Conservation (phyloP, 2,797 vertebrate genomes). For the Neoniphon sammara region DNA sequence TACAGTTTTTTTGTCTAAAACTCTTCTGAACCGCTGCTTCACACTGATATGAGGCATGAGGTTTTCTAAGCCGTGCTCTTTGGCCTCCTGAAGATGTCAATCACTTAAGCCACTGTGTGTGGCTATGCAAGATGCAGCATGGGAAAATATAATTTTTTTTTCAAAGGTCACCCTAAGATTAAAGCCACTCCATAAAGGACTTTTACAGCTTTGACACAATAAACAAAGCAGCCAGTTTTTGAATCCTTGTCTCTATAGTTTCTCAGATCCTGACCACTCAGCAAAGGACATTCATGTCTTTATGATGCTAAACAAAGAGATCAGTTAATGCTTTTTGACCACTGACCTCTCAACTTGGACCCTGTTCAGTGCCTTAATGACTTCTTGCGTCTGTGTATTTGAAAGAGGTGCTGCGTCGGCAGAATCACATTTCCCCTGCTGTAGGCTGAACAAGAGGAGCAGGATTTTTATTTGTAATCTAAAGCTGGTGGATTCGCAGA, state of each 20-base stretch:
- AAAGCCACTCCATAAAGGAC: slow-evolving; percentile 20
- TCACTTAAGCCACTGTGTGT: slow-evolving; percentile 8
- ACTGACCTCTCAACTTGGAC: slow-evolving; percentile 53
- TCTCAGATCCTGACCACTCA: slow-evolving; percentile 41
- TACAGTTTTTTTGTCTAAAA: no score
- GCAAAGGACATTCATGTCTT: slow-evolving; percentile 47
- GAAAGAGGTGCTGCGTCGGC: slow-evolving; percentile 41
- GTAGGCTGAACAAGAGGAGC: slow-evolving; percentile 20
- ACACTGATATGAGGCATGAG: slow-evolving; percentile 2
- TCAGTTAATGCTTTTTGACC: slow-evolving; percentile 55
- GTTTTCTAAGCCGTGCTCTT: slow-evolving; percentile 22
- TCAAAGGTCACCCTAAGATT: slow-evolving; percentile 35
- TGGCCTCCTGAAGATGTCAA: slow-evolving; percentile 14
- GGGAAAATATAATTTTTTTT: neutral
- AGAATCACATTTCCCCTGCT: slow-evolving; percentile 38
- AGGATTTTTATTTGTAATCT: slow-evolving; percentile 38
- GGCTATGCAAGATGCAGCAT: neutral
- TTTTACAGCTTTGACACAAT: neutral
- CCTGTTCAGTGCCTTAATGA: slow-evolving; percentile 50
- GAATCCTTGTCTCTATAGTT: neutral
- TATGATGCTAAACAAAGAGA: slow-evolving; percentile 52
- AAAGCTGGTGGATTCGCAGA: slow-evolving; percentile 12
- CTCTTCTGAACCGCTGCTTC: neutral
- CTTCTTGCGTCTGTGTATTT: slow-evolving; percentile 46
- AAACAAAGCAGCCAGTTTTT: slow-evolving; percentile 37